These are phyloP conservation scores for Oryctes rhinoceros DNA, from an alignment of 1,140 invertebrate genomes.

Conservation along the genomic window DNA sequence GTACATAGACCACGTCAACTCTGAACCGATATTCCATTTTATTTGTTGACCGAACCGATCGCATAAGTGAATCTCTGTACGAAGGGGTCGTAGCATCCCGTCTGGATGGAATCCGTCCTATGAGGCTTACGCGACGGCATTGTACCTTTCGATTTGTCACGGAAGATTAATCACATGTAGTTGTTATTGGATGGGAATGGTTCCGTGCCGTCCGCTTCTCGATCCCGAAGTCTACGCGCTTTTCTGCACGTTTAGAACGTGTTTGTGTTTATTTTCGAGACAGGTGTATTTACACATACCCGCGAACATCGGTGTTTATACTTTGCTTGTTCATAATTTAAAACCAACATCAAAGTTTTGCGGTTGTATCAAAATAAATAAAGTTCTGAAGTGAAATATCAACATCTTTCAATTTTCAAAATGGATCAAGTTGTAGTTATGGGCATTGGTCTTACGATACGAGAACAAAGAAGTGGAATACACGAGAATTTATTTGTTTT, in stretches of 20 bases:
- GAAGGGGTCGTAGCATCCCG: too few species aligned
- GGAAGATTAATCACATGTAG: slow-evolving; percentile 3
- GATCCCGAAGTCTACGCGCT: not conserved
- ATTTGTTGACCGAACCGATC: too few species aligned
- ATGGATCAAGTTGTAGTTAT: too few species aligned
- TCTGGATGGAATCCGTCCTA: not conserved
- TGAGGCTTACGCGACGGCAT: not conserved
- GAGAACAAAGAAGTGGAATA: too few species aligned
- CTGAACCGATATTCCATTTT: too few species aligned
- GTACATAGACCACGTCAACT: too few species aligned
- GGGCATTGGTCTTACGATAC: too few species aligned
- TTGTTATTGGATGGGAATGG: not conserved
- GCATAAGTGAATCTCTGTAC: too few species aligned
- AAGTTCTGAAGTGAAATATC: too few species aligned
- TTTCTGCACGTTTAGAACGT: not conserved
- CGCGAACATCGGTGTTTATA: not conserved
- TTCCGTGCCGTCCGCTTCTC: not conserved
- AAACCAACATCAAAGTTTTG: not conserved
- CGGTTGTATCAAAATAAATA: too few species aligned
- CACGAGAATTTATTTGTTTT: too few species aligned
- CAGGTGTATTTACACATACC: not conserved
- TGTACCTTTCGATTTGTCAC: not conserved
- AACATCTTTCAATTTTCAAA: too few species aligned
- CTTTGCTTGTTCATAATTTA: not conserved
- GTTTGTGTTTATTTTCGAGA: not conserved